Base-by-base conservation (phyloP, 1,140 invertebrate species). In the Alviniconcha marisindica region DNA sequence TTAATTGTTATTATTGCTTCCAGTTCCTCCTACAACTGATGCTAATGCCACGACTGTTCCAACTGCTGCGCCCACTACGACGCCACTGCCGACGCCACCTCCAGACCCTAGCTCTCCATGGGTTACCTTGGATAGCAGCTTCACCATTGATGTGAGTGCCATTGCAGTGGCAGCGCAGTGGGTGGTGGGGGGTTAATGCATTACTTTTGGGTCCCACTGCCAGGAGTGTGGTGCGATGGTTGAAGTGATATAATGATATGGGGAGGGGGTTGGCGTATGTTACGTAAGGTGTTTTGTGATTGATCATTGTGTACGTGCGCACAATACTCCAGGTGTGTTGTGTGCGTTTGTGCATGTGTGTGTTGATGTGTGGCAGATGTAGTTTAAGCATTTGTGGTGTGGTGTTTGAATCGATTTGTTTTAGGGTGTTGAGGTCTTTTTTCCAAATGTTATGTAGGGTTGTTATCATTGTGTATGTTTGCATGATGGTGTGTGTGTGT, bases 51-150 rank as follows among this genome's bases (percentile, higher is more conserved):
- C 73, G 33, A 69, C 73, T 38, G 36, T 18, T 2, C 48, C 83
- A 69, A 83, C 78, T 24, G 7, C 73, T 1, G 12, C 63, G 14
- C 42, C 83, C 73, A 81, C 73, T 31, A 60, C 81, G 28, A 85
- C 81, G 21, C 76, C 77, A 5, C 36, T 73, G 1, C 48, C 81
- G 1, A 76, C 73, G 5, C 54, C 71, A 24, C 66, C 71, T n/a
- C 21, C 44, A 77, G 78, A 81, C 73, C 31, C 63, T n/a, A 44
- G n/a, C 69, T 84, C 83, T n/a, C 78, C 69, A 5, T 84, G 83
- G 83, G 28, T 38, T 12, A 36, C 79, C 24, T 51, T 56, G 10
- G 71, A 76, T 48, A 44, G 24, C 60, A 42, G 33, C 40, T 80
- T 80, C 36, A 80, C 5, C 21, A 31, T 80, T 10, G 7, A 33